Conservation (phyloP, 1,140 invertebrate species). For the Neomicropteryx cornuta region DNA sequence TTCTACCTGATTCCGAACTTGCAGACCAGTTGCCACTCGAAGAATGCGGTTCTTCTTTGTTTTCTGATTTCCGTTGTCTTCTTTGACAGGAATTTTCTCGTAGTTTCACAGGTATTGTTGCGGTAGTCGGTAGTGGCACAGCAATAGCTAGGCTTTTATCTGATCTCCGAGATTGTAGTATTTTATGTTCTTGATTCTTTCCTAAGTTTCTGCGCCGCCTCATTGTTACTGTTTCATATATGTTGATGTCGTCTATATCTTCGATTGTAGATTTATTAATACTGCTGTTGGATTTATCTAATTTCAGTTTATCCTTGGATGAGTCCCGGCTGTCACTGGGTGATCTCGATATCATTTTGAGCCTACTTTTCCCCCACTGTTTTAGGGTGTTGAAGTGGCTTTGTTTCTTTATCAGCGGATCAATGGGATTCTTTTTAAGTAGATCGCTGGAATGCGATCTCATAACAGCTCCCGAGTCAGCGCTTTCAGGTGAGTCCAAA, state of each 20-base stretch:
- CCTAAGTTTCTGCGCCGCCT: slow-evolving; percentile 33
- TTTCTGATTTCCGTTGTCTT: slow-evolving; percentile 41
- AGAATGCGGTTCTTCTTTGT: slow-evolving; percentile 70
- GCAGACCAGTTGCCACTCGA: slow-evolving; percentile 92
- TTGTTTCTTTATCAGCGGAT: slow-evolving; percentile 48
- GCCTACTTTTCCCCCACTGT: slow-evolving; percentile 67
- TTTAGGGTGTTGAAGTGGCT: slow-evolving; percentile 72
- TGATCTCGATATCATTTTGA: slow-evolving; percentile 59
- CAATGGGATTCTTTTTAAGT: slow-evolving; percentile 48
- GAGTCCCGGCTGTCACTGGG: slow-evolving; percentile 36
- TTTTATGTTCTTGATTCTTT: slow-evolving; percentile 36
- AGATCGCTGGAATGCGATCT: slow-evolving; percentile 58
- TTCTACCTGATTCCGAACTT: slow-evolving; percentile 77
- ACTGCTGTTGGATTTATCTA: slow-evolving; percentile 29
- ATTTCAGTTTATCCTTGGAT: slow-evolving; percentile 33
- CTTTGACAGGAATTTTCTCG: slow-evolving; percentile 55
- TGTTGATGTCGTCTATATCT: slow-evolving; percentile 45
- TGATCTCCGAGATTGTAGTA: slow-evolving; percentile 52
- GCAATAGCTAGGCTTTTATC: slow-evolving; percentile 50
- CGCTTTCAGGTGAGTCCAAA: slow-evolving; percentile 43
- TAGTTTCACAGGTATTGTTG: slow-evolving; percentile 56
- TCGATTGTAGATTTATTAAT: slow-evolving; percentile 24
- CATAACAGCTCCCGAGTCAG: slow-evolving; percentile 33
- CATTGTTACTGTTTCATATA: slow-evolving; percentile 52
- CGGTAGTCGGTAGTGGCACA: slow-evolving; percentile 39